A percentile compares a stretch with the other conserved stretches of the same genome.
Conservation (phyloP, 2,797 vertebrate species). For the Psittacula echo region DNA sequence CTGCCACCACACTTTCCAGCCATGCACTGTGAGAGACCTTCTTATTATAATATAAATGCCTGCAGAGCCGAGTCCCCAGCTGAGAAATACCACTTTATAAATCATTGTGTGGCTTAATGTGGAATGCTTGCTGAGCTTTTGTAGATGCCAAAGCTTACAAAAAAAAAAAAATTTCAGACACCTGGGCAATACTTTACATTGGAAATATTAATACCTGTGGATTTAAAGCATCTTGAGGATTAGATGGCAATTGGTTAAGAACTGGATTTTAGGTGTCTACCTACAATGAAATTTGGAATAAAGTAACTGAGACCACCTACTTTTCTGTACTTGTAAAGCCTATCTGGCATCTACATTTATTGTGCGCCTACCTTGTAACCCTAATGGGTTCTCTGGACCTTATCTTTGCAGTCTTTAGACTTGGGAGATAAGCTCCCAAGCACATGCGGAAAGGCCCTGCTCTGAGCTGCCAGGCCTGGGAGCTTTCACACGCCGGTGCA, state of each 20-base stretch:
- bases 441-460: not conserved
- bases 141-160: not conserved
- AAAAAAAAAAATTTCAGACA: not conserved
- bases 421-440: not conserved
- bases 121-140: not conserved
- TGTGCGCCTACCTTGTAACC: not conserved
- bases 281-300: not conserved
- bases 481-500: not conserved
- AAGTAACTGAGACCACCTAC: not conserved
- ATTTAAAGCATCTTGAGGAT: not conserved
- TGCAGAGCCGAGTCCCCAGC: not conserved
- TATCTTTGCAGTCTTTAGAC: not conserved
- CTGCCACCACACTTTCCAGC: not conserved
- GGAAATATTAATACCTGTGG: not conserved
- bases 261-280: not conserved
- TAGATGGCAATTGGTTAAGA: not conserved
- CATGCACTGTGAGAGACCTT: not conserved
- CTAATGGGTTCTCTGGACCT: not conserved
- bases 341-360: not conserved
- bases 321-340: not conserved
- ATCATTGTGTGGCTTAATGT: not conserved
- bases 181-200: not conserved
- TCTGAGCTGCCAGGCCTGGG: not conserved
- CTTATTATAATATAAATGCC: not conserved
- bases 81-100: not conserved